Evolutionary conservation across 2,888 invertebrate genomes (phyloP).

Genomic region (Eupithecia exiguata): DNA sequence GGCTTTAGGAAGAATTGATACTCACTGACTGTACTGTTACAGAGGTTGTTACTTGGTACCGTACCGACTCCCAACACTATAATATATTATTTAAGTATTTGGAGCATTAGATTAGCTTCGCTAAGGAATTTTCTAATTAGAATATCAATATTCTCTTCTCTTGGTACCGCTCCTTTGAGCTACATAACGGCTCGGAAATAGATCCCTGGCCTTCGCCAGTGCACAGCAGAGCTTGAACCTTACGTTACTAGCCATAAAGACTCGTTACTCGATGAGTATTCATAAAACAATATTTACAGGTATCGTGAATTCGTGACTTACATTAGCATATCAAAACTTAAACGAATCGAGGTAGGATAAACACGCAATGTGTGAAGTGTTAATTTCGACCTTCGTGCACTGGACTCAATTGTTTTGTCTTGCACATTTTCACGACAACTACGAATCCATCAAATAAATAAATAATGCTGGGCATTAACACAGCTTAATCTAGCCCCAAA

Average conservation of each 20-base stretch:
- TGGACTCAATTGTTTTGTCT: background rate
- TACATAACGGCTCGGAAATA: background rate
- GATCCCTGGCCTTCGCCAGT: background rate
- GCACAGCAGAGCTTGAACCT: background rate
- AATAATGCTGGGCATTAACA: no score
- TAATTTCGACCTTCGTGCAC: conserved; percentile 20
- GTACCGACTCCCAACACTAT: background rate
- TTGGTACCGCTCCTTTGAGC: background rate
- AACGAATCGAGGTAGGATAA: conserved; percentile 13
- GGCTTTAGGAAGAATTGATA: no score
- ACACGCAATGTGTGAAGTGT: conserved; percentile 21
- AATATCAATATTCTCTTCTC: background rate
- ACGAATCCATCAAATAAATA: background rate
- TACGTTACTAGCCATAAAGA: background rate
- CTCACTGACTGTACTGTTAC: no score
- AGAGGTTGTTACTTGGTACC: no score
- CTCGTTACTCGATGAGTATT: background rate
- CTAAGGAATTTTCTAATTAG: background rate
- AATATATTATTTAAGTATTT: background rate
- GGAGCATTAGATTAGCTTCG: background rate
- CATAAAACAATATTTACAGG: conserved; percentile 17
- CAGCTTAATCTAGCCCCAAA: no score
- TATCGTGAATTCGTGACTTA: conserved; percentile 22
- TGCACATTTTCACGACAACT: background rate
- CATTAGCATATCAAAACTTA: conserved; percentile 16